Conservation (phyloP, 2,797 vertebrate species). For the Mus caroli region DNA sequence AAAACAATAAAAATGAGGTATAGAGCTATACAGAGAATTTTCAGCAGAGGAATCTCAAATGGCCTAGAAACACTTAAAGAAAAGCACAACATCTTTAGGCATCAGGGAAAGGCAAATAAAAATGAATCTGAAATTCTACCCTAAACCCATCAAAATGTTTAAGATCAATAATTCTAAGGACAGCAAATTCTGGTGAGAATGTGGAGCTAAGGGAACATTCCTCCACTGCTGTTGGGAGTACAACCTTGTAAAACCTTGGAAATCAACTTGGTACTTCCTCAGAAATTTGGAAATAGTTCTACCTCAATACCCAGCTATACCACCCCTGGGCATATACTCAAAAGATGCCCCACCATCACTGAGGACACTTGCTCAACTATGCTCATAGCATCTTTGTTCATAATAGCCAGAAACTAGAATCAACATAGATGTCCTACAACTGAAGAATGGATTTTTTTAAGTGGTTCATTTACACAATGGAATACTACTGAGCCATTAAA, state of each 20-base stretch:
- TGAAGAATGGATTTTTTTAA: background rate
- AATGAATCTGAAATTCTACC: background rate
- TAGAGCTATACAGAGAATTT: background rate
- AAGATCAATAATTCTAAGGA: background rate
- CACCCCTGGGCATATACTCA: background rate
- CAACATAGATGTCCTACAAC: background rate
- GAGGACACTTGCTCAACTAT: background rate
- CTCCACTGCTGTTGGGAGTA: background rate
- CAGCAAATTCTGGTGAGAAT: background rate
- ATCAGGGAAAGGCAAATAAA: background rate
- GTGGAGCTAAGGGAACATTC: background rate
- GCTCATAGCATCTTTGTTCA: background rate
- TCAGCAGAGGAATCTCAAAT: background rate
- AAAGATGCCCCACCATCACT: background rate
- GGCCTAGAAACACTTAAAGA: background rate
- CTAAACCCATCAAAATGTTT: background rate
- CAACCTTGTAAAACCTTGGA: background rate
- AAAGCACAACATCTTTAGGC: background rate
- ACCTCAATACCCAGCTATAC: background rate
- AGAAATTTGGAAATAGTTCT: background rate
- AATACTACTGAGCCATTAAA: background rate
- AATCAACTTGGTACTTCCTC: background rate
- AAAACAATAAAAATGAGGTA: background rate
- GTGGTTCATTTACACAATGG: background rate
- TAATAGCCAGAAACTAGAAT: background rate